Evolutionary conservation across 2,888 invertebrate genomes (phyloP), one percentile per base, ranked within the genome.

Genomic region (Antheraea assamensis): DNA sequence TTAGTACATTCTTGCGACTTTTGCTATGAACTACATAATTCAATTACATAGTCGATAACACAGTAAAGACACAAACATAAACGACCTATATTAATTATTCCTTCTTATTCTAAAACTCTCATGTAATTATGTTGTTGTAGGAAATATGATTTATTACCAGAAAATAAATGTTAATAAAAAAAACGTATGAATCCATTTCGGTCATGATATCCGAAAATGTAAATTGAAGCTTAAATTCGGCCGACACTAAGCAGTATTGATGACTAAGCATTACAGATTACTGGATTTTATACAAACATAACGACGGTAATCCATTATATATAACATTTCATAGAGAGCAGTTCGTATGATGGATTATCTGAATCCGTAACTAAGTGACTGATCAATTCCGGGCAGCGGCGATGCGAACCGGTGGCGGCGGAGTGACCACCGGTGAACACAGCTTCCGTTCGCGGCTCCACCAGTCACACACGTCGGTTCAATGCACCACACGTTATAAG

Each of bases 1-100:
- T 89, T 88, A 89, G 83, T 91, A 93, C 92, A 87, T 92, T 91
- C 87, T 90, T 84, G 91, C 88, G 89, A 93, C 87, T 94, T 92
- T 88, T 92, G 88, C 83, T 90, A 86, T 81, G 87, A 87, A 85
- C 87, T 78, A 86, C 87, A 90, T 94, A 94, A 94, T 89, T 93
- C 87, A 92, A 93, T 94, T 94, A 94, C 84, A 85, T 90, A 83
- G 87, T 78, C 85, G 87, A 82, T 87, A 86, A 85, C 81, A 82
- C 81, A 82, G 82, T 86, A 83, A 80, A 80, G 71, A 31, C 17
- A 71, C 24, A 71, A 66, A 71, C 15, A 73, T 58, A 68, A 70
- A 68, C 70, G 47, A 27, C 68, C 49, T 68, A 35, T 35, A 35
- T 68, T 27, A 30, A 64, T 64, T 21, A 27, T 64, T 30, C 3